Base-by-base conservation (phyloP, 2,797 vertebrate species). In the Sphenopsis melanotis region DNA sequence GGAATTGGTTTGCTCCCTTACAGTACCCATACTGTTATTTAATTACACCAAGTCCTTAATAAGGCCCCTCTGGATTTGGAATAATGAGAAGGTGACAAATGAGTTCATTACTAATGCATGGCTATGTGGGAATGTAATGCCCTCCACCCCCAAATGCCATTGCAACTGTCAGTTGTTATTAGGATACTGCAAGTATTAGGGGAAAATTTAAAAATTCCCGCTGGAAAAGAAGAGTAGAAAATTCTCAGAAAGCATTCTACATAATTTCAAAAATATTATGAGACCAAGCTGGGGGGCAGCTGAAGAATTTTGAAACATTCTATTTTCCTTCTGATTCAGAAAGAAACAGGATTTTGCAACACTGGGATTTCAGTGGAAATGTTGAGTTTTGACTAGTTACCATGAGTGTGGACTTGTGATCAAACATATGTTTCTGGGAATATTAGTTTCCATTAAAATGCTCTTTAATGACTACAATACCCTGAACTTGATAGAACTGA, bases 341-440 rank as follows among this genome's bases (percentile, higher is more conserved):
- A 71, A 42, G 46, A 92, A 85, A 69, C 3, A 9, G 66, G 42
- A 46, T 95, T 96, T 95, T 93, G 94, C 83, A 96, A 93, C 59
- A 21, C 10, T 63, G 65, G 10, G 8, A 27, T 96, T 97, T 87
- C 91, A 78, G 5, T 66, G 72, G 87, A 93, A 94, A 92, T 66
- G 8, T 17, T 95, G 93, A 56, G 79, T 87, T 92, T 89, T 91
- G 47, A 91, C 42, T 61, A 86, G 27, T 61, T 78, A 49, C 29
- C 72, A 61, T 56, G 41, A 87, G 26, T 5, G 21, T 59, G 52
- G 83, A 89, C 71, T 89, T 85, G 9, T 77, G 52, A 74, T 93
- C 47, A 75, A 17, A 65, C 68, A 59, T 30, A 20, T 70, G 72
- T 90, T 92, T 83, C 70, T 66, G 50, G 75, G 56, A 83, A 71